Evolutionary conservation across 2,113 vertebrate genomes (phyloP).

Genomic region (Chrysemys picta): DNA sequence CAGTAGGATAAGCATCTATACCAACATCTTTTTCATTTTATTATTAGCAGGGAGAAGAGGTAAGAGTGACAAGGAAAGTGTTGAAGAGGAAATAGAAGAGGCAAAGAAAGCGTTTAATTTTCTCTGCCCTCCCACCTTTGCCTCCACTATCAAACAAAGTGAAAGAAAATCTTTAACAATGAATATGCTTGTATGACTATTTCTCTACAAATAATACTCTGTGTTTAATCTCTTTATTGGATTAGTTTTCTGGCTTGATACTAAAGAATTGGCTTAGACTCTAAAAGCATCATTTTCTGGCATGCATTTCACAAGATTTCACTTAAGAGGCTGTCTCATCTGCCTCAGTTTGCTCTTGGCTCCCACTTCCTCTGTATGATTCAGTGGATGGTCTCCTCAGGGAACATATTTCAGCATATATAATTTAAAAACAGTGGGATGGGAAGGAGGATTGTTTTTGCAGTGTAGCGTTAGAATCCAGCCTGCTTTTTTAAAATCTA

Average conservation of each 20-base stretch:
- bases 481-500: background rate
- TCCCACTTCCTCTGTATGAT: constrained; percentile 5
- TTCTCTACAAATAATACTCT: background rate
- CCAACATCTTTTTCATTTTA: background rate
- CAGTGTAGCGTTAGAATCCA: background rate
- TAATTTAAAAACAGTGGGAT: background rate
- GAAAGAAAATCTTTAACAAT: background rate
- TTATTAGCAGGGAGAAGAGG: background rate
- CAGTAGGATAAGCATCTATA: background rate
- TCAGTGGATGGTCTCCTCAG: background rate
- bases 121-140: background rate
- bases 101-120: background rate
- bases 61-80: background rate
- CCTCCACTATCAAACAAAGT: background rate
- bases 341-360: background rate
- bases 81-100: background rate
- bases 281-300: background rate
- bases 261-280: background rate
- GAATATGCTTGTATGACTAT: background rate
- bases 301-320: background rate
- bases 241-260: background rate
- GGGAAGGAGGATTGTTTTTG: background rate
- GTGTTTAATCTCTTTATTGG: background rate
- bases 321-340: background rate
- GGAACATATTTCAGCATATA: constrained; percentile 6